phyloP scores from a whole-genome alignment of 2,797 vertebrate species.

The Heteromormyrus szaboi region DNA sequence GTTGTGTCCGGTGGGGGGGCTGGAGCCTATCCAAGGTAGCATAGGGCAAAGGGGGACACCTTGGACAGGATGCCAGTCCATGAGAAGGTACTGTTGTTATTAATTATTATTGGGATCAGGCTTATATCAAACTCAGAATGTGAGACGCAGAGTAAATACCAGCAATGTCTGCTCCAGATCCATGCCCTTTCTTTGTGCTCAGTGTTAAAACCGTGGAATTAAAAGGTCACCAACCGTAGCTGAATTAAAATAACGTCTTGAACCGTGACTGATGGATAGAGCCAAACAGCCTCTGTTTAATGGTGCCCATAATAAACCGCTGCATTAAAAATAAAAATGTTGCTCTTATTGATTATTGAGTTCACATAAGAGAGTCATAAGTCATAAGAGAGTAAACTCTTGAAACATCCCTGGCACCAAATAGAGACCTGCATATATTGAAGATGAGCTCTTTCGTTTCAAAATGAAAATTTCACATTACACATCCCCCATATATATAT shows the following conservation, averaged over 20 bases:
- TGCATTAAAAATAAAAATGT: not conserved
- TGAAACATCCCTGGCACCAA: not conserved
- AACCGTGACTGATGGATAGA: not conserved
- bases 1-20: not conserved
- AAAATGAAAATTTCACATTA: not conserved
- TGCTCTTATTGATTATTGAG: not conserved
- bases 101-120: constrained; percentile 7
- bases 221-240: constrained; percentile 16
- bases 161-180: not conserved
- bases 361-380: not conserved
- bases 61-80: not conserved
- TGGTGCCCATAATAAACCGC: not conserved
- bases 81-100: not conserved
- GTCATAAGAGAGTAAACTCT: not conserved
- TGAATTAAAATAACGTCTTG: not conserved
- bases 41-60: not conserved
- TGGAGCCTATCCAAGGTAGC: not conserved
- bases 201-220: constrained; percentile 3
- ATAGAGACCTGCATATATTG: not conserved
- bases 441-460: not conserved
- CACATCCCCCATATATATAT: not conserved
- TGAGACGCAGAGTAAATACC: not conserved
- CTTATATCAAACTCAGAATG: not conserved
- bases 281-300: not conserved
- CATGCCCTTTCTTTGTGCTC: constrained; percentile 12